Conservation (phyloP, 2,888 invertebrate genomes). For the Drosophila stalkeri region DNA sequence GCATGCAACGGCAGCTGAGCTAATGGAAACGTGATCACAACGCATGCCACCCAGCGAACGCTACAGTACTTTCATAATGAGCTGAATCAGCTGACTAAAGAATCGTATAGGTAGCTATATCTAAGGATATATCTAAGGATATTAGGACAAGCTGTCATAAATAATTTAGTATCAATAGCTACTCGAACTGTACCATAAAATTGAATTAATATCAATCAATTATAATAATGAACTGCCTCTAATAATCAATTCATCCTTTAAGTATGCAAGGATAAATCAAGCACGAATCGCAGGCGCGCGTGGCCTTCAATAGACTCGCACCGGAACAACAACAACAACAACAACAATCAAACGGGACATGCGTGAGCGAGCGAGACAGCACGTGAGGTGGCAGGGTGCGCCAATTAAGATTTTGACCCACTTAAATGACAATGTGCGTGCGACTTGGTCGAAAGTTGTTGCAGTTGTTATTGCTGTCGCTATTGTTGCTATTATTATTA, state of each 20-base stretch:
- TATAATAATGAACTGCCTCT: background rate
- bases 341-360: background rate
- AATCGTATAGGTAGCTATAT: too few species aligned
- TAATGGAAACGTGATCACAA: conserved; percentile 44
- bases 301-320: conserved; percentile 22
- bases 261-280: conserved; percentile 7
- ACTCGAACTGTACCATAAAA: background rate
- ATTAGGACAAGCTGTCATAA: too few species aligned
- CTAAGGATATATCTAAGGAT: too few species aligned
- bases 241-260: conserved; percentile 1
- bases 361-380: background rate
- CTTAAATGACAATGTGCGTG: conserved; percentile 73
- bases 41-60: conserved; percentile 12
- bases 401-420: conserved; percentile 75
- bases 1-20: conserved; percentile 43
- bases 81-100: background rate
- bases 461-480: conserved; percentile 18
- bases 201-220: background rate
- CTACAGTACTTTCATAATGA: background rate
- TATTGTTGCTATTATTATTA: conserved; percentile 25
- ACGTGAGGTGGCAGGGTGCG: conserved; percentile 41
- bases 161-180: background rate
- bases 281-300: conserved; percentile 13
- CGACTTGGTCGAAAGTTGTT: conserved; percentile 48
- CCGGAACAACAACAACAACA: conserved; percentile 16